Evolutionary conservation across 2,888 invertebrate species (phyloP).

Genomic region (Lymantria monacha): DNA sequence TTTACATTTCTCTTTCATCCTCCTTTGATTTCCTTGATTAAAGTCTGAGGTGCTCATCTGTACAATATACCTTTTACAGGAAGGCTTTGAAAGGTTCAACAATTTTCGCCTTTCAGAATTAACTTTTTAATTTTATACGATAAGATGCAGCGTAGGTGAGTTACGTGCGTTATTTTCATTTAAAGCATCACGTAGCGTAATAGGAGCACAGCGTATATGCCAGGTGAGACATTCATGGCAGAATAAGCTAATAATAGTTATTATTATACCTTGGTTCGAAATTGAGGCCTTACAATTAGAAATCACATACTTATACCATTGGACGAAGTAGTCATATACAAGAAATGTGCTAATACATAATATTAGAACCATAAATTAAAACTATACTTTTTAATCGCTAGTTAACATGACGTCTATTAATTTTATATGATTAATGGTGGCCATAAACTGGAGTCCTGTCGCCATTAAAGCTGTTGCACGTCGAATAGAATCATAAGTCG

Average conservation of each 20-base stretch:
- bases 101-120: background rate
- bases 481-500: conserved; percentile 35
- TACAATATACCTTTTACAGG: background rate
- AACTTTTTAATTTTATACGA: too few species aligned
- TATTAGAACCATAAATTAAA: conserved; percentile 16
- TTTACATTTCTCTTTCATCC: conserved; percentile 24
- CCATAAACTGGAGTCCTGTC: conserved; percentile 19
- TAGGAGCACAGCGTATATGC: too few species aligned
- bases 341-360: background rate
- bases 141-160: too few species aligned
- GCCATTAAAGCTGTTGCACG: conserved; percentile 24
- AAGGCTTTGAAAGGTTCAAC: background rate
- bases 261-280: too few species aligned
- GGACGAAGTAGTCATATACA: background rate
- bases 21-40: conserved; percentile 21
- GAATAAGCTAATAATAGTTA: too few species aligned
- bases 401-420: conserved; percentile 29
- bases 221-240: too few species aligned
- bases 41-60: background rate
- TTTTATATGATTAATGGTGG: conserved; percentile 24
- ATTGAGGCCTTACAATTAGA: too few species aligned
- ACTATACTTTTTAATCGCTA: conserved; percentile 18
- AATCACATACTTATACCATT: background rate
- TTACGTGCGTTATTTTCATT: too few species aligned
- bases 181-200: too few species aligned